Evolutionary conservation across 2,888 invertebrate species (phyloP), one percentile per base, ranked within the genome.

Genomic region (Tyria jacobaeae): DNA sequence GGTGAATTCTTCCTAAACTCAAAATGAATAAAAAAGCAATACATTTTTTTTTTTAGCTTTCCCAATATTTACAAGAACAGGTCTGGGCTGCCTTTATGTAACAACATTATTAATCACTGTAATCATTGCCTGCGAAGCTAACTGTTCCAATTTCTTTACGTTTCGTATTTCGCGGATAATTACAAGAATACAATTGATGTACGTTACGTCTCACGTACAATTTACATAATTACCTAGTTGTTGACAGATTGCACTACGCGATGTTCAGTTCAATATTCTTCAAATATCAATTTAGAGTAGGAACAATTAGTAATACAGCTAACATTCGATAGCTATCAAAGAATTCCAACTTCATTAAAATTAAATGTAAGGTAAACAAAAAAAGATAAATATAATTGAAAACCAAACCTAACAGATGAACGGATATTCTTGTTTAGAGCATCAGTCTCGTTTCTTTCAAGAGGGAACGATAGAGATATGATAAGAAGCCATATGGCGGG

Each of bases 401-500:
- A 41, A 60, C 54, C 48, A 60, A 55, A 48, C 15, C 31, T 37
- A 52, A 24, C 49, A 31, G 48, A 35, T 50, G 37, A 57, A 37
- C 48, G 74, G 74, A 80, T 75, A 74, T 74, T 68, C 79, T 76
- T 77, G 77, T 80, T 76, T 75, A 73, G 80, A 78, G 77, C 72
- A 72, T 70, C 76, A 44, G 78, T 78, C 78, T 54, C 56, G 53
- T 64, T 67, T 78, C 79, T 84, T 84, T 85, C 80, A 87, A 89
- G 87, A 86, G 83, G 78, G 52, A 51, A 37, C 58, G 68, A 76
- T 74, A 69, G 56, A 71, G 68, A 69, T 78, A 75, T 78, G 85
- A 85, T 86, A 87, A 73, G 81, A 82, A 84, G 83, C 88, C 91
- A 91, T 86, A 86, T 90, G 91, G 88, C 82, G 66, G 71, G 79